Evolutionary conservation across 2,113 vertebrate species (phyloP).

Genomic region (Esox niger): DNA sequence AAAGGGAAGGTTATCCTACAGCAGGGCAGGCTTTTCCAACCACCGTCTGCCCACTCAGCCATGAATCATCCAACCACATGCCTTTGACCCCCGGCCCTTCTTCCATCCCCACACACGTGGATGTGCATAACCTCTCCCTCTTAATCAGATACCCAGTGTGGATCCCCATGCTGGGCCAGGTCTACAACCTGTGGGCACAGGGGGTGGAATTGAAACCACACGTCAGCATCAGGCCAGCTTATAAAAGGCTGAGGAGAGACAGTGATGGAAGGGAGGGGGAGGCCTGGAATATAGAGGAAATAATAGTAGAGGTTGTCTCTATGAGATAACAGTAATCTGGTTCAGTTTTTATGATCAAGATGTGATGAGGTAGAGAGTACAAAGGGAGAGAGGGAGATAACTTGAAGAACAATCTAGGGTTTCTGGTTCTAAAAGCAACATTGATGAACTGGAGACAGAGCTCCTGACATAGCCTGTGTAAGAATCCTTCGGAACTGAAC

Average conservation of each 20-base stretch:
- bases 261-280: background rate
- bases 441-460: too few relatives aligned
- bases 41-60: too few relatives aligned
- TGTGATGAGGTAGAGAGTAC: background rate
- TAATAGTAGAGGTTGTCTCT: background rate
- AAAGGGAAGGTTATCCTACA: too few relatives aligned
- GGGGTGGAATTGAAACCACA: conserved; percentile 5
- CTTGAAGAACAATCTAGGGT: too few relatives aligned
- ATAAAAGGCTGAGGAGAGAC: background rate
- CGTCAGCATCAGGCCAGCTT: background rate
- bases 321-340: background rate
- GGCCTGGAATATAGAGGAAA: background rate
- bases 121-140: too few relatives aligned
- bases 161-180: background rate
- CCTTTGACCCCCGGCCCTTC: too few relatives aligned
- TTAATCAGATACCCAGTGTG: background rate
- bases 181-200: background rate
- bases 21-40: too few relatives aligned
- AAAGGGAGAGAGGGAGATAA: background rate
- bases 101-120: too few relatives aligned
- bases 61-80: too few relatives aligned
- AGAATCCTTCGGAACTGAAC: background rate
- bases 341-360: background rate
- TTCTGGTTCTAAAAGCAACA: too few relatives aligned
- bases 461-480: too few relatives aligned